Base-by-base conservation (phyloP, 1,140 invertebrate species). In the Copidosoma floridanum region DNA sequence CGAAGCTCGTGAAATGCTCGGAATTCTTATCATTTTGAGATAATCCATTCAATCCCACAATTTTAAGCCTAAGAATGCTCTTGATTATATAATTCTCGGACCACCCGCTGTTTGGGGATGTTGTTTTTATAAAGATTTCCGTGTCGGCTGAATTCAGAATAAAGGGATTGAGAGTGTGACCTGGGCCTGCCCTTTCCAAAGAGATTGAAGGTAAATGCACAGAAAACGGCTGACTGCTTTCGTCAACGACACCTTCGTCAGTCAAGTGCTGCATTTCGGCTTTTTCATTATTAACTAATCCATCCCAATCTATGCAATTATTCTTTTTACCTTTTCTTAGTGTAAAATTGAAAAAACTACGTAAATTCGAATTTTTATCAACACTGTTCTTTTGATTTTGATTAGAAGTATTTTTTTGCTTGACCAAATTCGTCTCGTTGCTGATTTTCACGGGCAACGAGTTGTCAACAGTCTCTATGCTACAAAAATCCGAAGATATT, bases 71-170 rank as follows among this genome's bases (percentile, higher is more conserved):
- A 12, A 81, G 24, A 16, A 81, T 65, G 54, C 65, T 70, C 37
- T 72, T 75, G 5, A 81, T 64, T 0, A 64, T 66, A 52, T 78
- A 81, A 65, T 79, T 80, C 48, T 80, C 78, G 0, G 78, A 80
- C 79, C 79, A 81, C 0, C 76, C 75, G 35, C 72, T 65, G 8
- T 76, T 72, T 4, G 78, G 76, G 1, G 76, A 79, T 8, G 67
- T 76, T 6, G 75, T 79, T 66, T 79, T 79, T 14, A 81, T 78
- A 24, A 71, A 71, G 12, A 77, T 70, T 48, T 69, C 70, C 0
- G 73, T 72, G 7, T 81, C 77, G 1, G 67, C 47, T 2, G 78
- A 71, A 46, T 74, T 76, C 11, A 79, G 16, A 23, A 75, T 57
- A 37, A 78, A 76, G 0, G 73, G 73, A 48, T 70, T 76, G n/a